A percentile compares a stretch with the other conserved stretches of the same genome.
phyloP scores from a whole-genome alignment of 2,888 invertebrate genomes.

The Latrodectus elegans region DNA sequence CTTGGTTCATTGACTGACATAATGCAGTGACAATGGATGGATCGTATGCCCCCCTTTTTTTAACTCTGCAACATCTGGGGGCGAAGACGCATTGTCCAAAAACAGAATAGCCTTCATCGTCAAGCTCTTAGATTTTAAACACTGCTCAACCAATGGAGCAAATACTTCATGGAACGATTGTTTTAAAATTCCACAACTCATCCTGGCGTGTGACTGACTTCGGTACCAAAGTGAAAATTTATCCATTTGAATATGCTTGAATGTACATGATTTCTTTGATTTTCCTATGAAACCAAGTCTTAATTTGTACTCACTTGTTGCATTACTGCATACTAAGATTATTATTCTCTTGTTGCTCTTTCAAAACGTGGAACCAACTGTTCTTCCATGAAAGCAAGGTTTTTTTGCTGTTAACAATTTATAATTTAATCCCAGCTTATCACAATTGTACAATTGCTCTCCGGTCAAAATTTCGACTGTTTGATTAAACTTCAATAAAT shows the following conservation, averaged over 20 bases:
- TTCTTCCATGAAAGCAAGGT: not conserved
- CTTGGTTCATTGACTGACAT: not conserved
- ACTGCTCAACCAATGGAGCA: too few relatives aligned
- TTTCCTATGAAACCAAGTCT: constrained; percentile 15
- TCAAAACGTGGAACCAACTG: not conserved
- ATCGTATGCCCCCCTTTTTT: not conserved
- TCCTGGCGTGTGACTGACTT: constrained; percentile 19
- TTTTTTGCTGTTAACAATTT: constrained; percentile 14
- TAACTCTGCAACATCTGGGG: not conserved
- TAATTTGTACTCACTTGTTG: constrained; percentile 1
- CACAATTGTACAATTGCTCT: constrained; percentile 12
- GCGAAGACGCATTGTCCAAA: constrained; percentile 1
- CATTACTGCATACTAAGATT: constrained; percentile 20
- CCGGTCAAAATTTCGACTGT: not conserved
- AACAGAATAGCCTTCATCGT: constrained; percentile 7
- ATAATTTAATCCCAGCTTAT: constrained; percentile 21
- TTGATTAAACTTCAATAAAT: constrained; percentile 2
- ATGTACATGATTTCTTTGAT: not conserved
- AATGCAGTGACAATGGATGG: not conserved
- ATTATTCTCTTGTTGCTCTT: not conserved
- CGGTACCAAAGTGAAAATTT: constrained; percentile 2
- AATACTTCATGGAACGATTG: not conserved
- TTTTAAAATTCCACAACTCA: constrained; percentile 3
- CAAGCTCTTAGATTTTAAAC: not conserved
- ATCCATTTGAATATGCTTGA: constrained; percentile 15